Evolutionary conservation across 2,113 vertebrate species (phyloP).

Genomic region (Tachuris rubrigastra): DNA sequence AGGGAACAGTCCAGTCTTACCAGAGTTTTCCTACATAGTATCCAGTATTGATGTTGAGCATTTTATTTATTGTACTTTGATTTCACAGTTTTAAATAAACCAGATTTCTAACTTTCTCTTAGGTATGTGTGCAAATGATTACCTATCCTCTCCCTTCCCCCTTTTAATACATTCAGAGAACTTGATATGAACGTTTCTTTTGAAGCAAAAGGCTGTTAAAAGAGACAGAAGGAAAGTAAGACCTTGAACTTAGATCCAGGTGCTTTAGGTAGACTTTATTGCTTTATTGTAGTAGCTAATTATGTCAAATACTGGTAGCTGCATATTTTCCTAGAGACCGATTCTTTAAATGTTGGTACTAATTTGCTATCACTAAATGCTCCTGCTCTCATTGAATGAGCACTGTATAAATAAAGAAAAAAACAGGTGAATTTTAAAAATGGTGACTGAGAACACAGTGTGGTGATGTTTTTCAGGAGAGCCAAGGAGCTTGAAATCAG

Average conservation of each 20-base stretch:
- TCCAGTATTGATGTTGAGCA: not conserved
- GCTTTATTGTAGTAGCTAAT: not conserved
- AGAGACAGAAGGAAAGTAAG: not conserved
- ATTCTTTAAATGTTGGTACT: not conserved
- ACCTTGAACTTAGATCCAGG: not conserved
- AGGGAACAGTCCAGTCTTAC: not conserved
- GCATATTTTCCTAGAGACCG: not conserved
- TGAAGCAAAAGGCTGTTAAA: not conserved
- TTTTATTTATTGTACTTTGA: conserved; percentile 11
- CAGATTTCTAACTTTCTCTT: not conserved
- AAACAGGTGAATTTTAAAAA: not conserved
- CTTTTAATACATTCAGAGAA: not conserved
- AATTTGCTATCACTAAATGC: not conserved
- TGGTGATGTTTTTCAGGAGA: not conserved
- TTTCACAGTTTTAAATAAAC: conserved; percentile 53
- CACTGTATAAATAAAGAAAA: not conserved
- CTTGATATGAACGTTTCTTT: not conserved
- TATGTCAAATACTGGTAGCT: not conserved
- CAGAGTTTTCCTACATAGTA: not conserved
- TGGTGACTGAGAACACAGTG: not conserved
- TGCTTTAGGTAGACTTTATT: not conserved
- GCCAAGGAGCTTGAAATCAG: not conserved
- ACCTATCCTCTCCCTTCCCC: not conserved
- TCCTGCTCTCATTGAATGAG: not conserved
- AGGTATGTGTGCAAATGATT: not conserved